phyloP scores from a whole-genome alignment of 2,888 invertebrate species.

The Cantharis rustica region DNA sequence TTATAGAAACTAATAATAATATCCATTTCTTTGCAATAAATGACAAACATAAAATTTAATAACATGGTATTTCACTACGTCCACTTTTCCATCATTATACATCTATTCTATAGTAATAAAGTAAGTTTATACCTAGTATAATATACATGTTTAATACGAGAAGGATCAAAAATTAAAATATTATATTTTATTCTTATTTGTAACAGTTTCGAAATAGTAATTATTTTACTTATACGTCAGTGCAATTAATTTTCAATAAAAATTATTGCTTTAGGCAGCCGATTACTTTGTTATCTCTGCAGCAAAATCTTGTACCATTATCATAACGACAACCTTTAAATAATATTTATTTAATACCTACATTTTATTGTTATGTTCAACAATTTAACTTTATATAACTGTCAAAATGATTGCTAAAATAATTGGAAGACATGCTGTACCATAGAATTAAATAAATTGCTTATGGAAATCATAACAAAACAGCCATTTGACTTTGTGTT shows the following conservation, averaged over 20 bases:
- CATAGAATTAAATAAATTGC: slow-evolving; percentile 1
- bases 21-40: background rate
- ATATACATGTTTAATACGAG: background rate
- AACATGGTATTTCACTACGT: background rate
- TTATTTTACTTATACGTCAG: background rate
- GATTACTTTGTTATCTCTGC: background rate
- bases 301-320: background rate
- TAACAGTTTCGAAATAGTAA: background rate
- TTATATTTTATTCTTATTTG: background rate
- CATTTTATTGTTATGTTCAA: background rate
- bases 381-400: background rate
- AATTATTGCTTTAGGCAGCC: background rate
- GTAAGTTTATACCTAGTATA: too few species aligned
- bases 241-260: background rate
- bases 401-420: slow-evolving; percentile 2
- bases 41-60: background rate
- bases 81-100: background rate
- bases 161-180: background rate
- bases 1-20: background rate
- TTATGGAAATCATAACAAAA: slow-evolving; percentile 1
- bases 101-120: background rate
- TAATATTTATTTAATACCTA: background rate
- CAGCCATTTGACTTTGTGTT: background rate
- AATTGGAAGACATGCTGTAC: background rate
- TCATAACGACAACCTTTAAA: background rate